phyloP scores from a whole-genome alignment of 2,113 vertebrate species.

The Colossoma macropomum region DNA sequence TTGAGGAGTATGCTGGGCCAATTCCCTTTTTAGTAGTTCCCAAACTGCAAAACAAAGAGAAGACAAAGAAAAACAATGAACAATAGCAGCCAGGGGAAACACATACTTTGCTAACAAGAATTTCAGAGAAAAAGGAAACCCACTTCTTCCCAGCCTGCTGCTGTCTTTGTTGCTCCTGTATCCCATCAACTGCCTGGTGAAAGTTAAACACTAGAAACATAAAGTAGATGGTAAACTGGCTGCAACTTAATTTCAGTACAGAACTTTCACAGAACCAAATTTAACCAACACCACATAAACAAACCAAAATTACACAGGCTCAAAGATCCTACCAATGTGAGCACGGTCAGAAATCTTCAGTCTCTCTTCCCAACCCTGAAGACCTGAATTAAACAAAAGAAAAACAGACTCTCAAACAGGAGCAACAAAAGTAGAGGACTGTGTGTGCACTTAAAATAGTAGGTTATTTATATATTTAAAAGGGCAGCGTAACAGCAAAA shows the following conservation, averaged over 20 bases:
- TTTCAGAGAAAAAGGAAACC: constrained; percentile 14
- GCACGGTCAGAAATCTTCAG: constrained; percentile 83
- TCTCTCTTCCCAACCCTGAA: constrained; percentile 81
- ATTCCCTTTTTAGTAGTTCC: constrained; percentile 86
- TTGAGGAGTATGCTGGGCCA: constrained; percentile 84
- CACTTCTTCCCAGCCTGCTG: constrained; percentile 83
- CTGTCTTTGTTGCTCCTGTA: constrained; percentile 83
- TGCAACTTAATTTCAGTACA: neutral
- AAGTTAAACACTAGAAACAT: constrained; percentile 80
- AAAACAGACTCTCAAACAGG: neutral
- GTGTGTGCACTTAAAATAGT: neutral
- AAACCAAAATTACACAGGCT: neutral
- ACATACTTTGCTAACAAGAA: neutral
- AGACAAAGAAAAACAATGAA: neutral
- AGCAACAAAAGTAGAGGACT: neutral
- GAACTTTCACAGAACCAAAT: neutral
- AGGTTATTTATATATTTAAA: neutral
- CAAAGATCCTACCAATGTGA: constrained; percentile 77
- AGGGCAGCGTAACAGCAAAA: neutral
- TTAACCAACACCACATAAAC: neutral
- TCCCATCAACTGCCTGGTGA: constrained; percentile 81
- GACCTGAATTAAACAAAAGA: constrained; percentile 63
- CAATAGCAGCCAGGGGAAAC: neutral
- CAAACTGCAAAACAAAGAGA: constrained; percentile 67
- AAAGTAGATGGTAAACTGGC: neutral